phyloP scores from a whole-genome alignment of 30 jellyfish, hydroid and myxozoan genomes.

The Rhopilema esculentum region DNA sequence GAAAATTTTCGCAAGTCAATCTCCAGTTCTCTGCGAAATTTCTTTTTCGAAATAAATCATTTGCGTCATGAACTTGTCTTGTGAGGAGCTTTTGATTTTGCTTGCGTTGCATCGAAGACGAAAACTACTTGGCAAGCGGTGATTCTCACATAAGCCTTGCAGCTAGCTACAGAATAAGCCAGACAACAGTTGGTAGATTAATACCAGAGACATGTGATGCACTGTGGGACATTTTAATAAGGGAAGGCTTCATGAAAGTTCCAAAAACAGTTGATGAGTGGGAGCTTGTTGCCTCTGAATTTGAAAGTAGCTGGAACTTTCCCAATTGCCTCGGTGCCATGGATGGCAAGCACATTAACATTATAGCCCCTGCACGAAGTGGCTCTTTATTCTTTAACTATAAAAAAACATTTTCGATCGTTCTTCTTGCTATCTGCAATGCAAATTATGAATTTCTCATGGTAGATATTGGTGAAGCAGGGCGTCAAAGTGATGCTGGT shows the following conservation, averaged over 20 bases:
- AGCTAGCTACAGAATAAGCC: slow-evolving; percentile 52
- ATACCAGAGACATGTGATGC: slow-evolving; percentile 22
- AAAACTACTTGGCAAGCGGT: slow-evolving; percentile 57
- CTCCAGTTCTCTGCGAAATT: background rate
- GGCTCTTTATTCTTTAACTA: slow-evolving; percentile 28
- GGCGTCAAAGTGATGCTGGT: slow-evolving; percentile 51
- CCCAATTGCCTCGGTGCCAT: slow-evolving; percentile 62
- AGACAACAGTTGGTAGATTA: slow-evolving; percentile 42
- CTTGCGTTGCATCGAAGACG: slow-evolving; percentile 8
- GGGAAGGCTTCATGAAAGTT: background rate
- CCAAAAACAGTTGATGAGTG: slow-evolving; percentile 47
- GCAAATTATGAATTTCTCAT: slow-evolving; percentile 18
- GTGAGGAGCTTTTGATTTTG: slow-evolving; percentile 10
- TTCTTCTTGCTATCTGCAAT: slow-evolving; percentile 32
- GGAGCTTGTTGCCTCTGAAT: slow-evolving; percentile 31
- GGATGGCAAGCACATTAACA: slow-evolving; percentile 35
- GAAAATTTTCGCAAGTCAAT: slow-evolving; percentile 6
- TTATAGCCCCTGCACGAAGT: slow-evolving; percentile 12
- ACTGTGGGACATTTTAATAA: slow-evolving; percentile 53
- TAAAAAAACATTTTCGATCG: slow-evolving; percentile 3
- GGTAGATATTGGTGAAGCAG: slow-evolving; percentile 16
- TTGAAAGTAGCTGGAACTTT: slow-evolving; percentile 45
- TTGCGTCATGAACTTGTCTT: slow-evolving; percentile 16
- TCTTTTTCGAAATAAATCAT: background rate
- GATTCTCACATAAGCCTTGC: slow-evolving; percentile 72